Evolutionary conservation across 2,113 vertebrate genomes (phyloP).

Genomic region (Hiodon alosoides): DNA sequence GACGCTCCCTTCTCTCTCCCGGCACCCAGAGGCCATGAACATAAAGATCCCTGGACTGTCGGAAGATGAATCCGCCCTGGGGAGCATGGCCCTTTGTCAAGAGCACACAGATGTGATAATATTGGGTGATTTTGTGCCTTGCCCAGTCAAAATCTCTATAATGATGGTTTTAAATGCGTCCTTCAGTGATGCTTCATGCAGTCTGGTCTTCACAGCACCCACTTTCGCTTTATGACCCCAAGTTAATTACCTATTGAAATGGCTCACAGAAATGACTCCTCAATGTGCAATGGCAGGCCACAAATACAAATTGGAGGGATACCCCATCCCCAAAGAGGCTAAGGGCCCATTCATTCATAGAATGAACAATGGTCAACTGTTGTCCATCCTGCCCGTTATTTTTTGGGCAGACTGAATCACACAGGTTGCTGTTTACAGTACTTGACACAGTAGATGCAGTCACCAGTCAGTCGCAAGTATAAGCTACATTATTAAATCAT

Average conservation of each 20-base stretch:
- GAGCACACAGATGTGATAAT: background rate
- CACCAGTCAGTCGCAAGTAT: too few species aligned
- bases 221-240: background rate
- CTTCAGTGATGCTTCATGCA: background rate
- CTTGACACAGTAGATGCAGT: too few species aligned
- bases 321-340: too few species aligned
- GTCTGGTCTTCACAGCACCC: constrained; percentile 3
- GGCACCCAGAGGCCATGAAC: background rate
- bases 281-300: background rate
- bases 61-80: background rate
- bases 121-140: background rate
- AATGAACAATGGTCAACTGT: too few species aligned
- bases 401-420: too few species aligned
- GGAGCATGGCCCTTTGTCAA: background rate
- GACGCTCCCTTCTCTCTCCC: background rate
- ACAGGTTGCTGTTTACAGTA: too few species aligned
- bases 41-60: constrained; percentile 9
- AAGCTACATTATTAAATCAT: too few species aligned
- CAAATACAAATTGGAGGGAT: background rate
- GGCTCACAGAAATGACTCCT: background rate
- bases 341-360: background rate
- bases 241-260: constrained; percentile 13
- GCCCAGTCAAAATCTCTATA: background rate
- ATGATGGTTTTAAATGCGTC: background rate
- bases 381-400: too few species aligned